Evolutionary conservation across 2,113 vertebrate species (phyloP).

Genomic region (Larimichthys crocea): DNA sequence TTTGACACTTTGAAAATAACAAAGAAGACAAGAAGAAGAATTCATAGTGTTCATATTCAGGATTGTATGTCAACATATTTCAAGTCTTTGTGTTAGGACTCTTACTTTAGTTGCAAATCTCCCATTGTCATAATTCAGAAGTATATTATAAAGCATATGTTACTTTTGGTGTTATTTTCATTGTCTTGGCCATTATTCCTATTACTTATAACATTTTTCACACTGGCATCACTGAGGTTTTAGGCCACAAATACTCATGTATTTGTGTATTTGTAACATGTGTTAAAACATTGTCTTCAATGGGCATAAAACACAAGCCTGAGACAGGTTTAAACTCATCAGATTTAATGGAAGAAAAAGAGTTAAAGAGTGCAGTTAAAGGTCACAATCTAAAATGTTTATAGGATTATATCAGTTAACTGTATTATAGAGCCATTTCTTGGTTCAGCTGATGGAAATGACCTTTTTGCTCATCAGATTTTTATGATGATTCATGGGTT

Average conservation of each 20-base stretch:
- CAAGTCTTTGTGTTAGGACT: neutral
- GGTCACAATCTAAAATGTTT: neutral
- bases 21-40: neutral
- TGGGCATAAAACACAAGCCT: too few species aligned
- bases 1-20: constrained; percentile 9
- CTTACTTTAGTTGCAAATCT: neutral
- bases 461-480: neutral
- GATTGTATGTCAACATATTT: constrained; percentile 23
- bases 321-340: neutral
- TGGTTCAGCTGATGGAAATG: neutral
- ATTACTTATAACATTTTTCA: constrained; percentile 4
- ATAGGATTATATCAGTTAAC: neutral
- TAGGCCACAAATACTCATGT: neutral
- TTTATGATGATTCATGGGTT: neutral
- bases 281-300: too few species aligned
- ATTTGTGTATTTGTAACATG: too few species aligned
- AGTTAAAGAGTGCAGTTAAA: neutral
- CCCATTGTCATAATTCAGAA: constrained; percentile 8
- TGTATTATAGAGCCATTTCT: neutral
- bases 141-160: neutral
- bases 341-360: neutral
- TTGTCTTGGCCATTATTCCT: constrained; percentile 14
- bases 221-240: neutral
- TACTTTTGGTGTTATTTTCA: constrained; percentile 26
- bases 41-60: neutral